Evolutionary conservation across 1,140 invertebrate species (phyloP).

Genomic region (Conus betulinus): DNA sequence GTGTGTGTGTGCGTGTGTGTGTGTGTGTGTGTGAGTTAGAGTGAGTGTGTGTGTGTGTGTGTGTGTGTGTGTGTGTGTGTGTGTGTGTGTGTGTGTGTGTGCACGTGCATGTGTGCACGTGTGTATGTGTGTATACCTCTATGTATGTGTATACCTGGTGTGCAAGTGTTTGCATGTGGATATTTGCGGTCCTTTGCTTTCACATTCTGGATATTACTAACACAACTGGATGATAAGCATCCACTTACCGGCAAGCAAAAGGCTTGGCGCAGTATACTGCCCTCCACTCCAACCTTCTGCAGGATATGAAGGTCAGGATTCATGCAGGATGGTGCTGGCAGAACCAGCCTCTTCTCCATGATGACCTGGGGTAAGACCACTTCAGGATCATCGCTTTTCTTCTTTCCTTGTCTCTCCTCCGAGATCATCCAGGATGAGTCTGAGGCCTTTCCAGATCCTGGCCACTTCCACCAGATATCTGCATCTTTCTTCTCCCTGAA

Average conservation of each 20-base stretch:
- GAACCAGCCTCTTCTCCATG: conserved; percentile 25
- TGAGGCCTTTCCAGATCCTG: conserved; percentile 15
- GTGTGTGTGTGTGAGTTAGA: no score
- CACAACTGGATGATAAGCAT: no score
- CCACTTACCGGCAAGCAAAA: background rate
- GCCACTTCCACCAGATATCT: background rate
- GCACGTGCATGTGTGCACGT: background rate
- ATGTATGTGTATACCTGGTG: no score
- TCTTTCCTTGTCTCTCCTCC: conserved; percentile 8
- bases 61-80: no score
- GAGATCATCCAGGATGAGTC: background rate
- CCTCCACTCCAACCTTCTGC: conserved; percentile 22
- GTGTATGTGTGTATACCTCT: no score
- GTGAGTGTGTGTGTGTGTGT: no score
- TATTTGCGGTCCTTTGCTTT: no score
- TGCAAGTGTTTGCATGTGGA: no score
- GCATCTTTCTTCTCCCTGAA: background rate
- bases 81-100: no score
- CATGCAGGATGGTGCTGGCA: conserved; percentile 33
- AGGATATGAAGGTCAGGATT: conserved; percentile 28
- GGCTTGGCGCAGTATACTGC: background rate
- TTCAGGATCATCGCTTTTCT: background rate
- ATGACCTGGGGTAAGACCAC: conserved; percentile 10
- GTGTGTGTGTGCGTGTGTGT: no score
- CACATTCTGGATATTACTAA: no score